Conservation (phyloP, 2,797 vertebrate species). For the Poecile montanus region DNA sequence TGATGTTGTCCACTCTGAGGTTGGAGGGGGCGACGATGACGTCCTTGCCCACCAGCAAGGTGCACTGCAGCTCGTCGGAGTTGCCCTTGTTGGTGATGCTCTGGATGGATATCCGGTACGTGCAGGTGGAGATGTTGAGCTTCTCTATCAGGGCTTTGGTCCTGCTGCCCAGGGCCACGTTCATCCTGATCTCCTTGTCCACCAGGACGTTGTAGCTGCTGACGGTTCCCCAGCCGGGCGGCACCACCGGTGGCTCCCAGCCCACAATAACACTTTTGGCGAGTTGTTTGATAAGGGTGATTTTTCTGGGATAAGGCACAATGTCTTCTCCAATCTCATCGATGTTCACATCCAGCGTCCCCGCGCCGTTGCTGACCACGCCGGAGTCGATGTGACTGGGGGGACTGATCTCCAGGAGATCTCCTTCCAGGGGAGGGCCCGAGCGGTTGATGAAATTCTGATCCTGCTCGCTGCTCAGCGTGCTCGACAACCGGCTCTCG, state of each 20-base stretch:
- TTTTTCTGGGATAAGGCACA: constrained; percentile 98
- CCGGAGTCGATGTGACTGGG: constrained; percentile 51
- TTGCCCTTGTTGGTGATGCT: constrained; percentile 88
- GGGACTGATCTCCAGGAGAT: constrained; percentile 71
- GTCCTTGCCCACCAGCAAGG: constrained; percentile 92
- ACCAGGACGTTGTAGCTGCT: constrained; percentile 94
- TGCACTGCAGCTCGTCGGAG: constrained; percentile 93
- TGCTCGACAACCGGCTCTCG: constrained; percentile 78
- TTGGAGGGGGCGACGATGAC: constrained; percentile 93
- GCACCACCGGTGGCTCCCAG: constrained; percentile 95
- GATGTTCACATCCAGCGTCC: constrained; percentile 87
- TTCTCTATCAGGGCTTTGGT: constrained; percentile 95
- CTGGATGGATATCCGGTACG: constrained; percentile 93
- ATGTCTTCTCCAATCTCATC: constrained; percentile 96
- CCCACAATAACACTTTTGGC: constrained; percentile 98
- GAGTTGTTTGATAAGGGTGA: constrained; percentile 97
- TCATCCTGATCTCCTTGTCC: constrained; percentile 91
- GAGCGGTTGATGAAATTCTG: constrained; percentile 87
- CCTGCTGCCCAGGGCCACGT: constrained; percentile 86
- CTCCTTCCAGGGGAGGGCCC: constrained; percentile 77
- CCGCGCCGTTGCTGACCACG: constrained; percentile 81
- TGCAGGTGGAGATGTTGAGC: constrained; percentile 87
- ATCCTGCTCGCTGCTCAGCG: constrained; percentile 83
- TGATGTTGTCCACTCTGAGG: constrained; percentile 89
- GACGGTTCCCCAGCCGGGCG: constrained; percentile 89